These are phyloP conservation scores for Pollenia griseotomentosa DNA, from an alignment of 2,888 invertebrate genomes.

Conservation along the genomic window DNA sequence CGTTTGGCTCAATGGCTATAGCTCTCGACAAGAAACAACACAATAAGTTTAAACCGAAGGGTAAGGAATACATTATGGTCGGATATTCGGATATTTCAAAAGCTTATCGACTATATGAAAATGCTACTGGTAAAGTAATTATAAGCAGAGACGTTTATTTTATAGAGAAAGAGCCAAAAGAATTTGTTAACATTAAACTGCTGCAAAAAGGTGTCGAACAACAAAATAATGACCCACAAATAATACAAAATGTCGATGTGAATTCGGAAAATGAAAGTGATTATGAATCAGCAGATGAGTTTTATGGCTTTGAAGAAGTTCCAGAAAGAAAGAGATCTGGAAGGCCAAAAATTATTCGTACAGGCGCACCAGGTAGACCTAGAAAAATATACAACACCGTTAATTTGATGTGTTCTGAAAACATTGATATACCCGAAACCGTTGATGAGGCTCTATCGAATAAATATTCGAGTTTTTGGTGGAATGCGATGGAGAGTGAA, in stretches of 20 bases:
- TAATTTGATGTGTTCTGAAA: conserved; percentile 12
- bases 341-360: conserved; percentile 31
- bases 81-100: conserved; percentile 44
- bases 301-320: not conserved
- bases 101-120: conserved; percentile 56
- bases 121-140: conserved; percentile 14
- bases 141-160: conserved; percentile 56
- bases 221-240: not conserved
- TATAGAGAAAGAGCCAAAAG: not conserved
- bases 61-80: conserved; percentile 23
- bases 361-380: no score
- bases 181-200: not conserved
- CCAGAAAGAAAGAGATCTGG: not conserved
- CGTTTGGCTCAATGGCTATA: conserved; percentile 23
- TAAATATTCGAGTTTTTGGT: conserved; percentile 16
- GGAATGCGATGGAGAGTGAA: conserved; percentile 47
- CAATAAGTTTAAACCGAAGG: conserved; percentile 29
- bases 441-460: not conserved
- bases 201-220: not conserved
- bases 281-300: conserved; percentile 31
- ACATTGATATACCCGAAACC: no score
- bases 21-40: conserved; percentile 34
- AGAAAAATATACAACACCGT: no score
- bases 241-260: no score
- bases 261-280: no score